A percentile compares a stretch with the other conserved stretches of the same genome.
phyloP scores from a whole-genome alignment of 2,113 vertebrate species.

The Oreotragus oreotragus region DNA sequence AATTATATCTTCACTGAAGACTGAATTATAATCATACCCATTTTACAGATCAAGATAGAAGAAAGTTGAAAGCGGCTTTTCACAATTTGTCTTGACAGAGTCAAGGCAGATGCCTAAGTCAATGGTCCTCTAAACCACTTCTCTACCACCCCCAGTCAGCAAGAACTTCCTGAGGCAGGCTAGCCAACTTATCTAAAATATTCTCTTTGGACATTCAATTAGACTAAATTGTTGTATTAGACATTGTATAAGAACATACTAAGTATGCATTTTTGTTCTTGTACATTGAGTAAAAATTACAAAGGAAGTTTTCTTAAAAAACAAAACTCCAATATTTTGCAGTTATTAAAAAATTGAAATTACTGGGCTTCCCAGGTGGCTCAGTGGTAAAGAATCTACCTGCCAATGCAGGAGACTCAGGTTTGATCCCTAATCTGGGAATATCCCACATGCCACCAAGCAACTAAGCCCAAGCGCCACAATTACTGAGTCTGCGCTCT shows the following conservation, averaged over 20 bases:
- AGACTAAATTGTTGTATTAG: neutral
- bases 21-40: neutral
- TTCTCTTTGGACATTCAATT: neutral
- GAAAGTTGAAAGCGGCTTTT: neutral
- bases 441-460: neutral
- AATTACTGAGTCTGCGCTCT: neutral
- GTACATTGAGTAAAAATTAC: neutral
- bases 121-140: neutral
- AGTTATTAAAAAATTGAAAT: slow-evolving; percentile 10
- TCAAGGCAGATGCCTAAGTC: neutral
- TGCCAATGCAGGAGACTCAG: neutral
- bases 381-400: neutral
- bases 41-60: neutral
- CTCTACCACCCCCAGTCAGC: neutral
- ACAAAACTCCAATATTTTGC: neutral
- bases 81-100: neutral
- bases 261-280: neutral
- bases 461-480: neutral
- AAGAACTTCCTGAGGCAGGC: neutral
- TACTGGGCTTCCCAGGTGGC: neutral
- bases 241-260: neutral
- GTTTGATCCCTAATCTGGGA: neutral
- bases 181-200: neutral
- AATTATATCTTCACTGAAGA: neutral
- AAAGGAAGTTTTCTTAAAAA: neutral